Evolutionary conservation across 1,140 invertebrate species (phyloP).

Genomic region (Zaprionus capensis): DNA sequence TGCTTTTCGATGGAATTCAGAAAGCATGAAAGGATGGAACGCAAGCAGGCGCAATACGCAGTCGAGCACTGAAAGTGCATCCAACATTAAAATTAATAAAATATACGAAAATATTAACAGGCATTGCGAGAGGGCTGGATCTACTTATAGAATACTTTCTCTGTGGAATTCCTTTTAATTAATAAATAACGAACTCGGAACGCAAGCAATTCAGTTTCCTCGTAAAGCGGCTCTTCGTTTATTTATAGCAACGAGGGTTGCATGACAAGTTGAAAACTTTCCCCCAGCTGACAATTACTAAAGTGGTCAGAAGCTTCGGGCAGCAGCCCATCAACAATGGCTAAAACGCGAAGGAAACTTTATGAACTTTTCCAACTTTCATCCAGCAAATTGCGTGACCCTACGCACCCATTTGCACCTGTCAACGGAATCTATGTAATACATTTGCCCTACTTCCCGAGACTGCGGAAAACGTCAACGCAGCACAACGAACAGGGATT

Average conservation of each 20-base stretch:
- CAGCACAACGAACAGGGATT: conserved; percentile 2
- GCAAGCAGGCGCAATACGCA: not conserved
- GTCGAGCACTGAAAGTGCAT: not conserved
- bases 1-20: not conserved
- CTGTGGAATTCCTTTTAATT: conserved; percentile 3
- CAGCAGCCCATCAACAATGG: conserved; percentile 17
- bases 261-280: conserved; percentile 67
- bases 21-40: not conserved
- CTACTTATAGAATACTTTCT: conserved; percentile 1
- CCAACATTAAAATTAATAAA: conserved; percentile 10
- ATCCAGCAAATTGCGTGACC: conserved; percentile 55
- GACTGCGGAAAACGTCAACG: conserved; percentile 40
- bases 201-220: not conserved
- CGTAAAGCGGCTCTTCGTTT: conserved; percentile 23
- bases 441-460: not conserved
- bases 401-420: conserved; percentile 60
- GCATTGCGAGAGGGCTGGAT: not conserved
- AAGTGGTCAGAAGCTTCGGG: conserved; percentile 30
- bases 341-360: conserved; percentile 2
- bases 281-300: conserved; percentile 35
- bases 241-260: conserved; percentile 37
- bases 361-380: conserved; percentile 44
- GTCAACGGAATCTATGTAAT: conserved; percentile 34
- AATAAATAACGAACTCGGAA: conserved; percentile 39
- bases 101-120: conserved; percentile 7